Percentiles rank a stretch among this genome's conserved stretches.
Conservation (phyloP, 1,140 invertebrate genomes). For the Drosophila navojoa region DNA sequence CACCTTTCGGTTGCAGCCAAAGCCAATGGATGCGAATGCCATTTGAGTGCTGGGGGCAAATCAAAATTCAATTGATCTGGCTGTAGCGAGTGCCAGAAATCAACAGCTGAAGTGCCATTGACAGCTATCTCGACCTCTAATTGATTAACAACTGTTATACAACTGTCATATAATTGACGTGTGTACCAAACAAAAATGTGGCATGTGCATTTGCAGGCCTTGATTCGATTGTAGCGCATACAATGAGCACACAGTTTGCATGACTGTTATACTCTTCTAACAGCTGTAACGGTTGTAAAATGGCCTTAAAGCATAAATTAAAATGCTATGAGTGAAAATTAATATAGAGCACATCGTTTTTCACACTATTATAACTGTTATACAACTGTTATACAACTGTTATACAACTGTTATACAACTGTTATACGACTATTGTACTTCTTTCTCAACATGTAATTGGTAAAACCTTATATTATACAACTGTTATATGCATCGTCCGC, state of each 20-base stretch:
- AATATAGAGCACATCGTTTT: too few relatives aligned
- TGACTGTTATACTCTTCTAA: constrained; percentile 2
- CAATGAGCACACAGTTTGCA: neutral
- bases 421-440: neutral
- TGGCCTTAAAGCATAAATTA: too few relatives aligned
- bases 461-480: neutral
- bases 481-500: neutral
- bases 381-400: constrained; percentile 14
- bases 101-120: constrained; percentile 17
- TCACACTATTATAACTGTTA: too few relatives aligned
- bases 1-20: neutral
- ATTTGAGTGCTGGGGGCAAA: constrained; percentile 13
- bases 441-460: too few relatives aligned
- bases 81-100: constrained; percentile 5
- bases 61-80: constrained; percentile 24
- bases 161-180: neutral
- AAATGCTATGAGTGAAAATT: too few relatives aligned
- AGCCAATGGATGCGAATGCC: constrained; percentile 3
- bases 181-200: neutral
- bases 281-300: too few relatives aligned
- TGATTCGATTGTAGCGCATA: neutral
- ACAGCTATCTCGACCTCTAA: neutral
- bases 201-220: neutral
- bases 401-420: constrained; percentile 16
- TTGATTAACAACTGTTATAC: constrained; percentile 7